Conservation (phyloP, 1,140 invertebrate genomes). For the Microplitis demolitor region DNA sequence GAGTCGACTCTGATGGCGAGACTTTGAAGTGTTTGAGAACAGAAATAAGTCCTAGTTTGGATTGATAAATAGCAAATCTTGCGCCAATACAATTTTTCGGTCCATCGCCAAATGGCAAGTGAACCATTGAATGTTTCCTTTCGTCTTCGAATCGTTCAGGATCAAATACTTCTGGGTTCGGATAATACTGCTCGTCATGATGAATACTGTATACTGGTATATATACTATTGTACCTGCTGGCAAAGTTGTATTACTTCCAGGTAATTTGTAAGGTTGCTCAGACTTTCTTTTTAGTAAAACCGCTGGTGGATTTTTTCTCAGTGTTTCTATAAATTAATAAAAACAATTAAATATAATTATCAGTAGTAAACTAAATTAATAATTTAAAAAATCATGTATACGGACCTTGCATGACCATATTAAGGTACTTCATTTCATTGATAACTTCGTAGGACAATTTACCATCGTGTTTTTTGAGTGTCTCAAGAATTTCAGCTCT, state of each 20-base stretch:
- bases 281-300: slow-evolving; percentile 49
- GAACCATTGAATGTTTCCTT: slow-evolving; percentile 55
- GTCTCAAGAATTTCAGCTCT: slow-evolving; percentile 57
- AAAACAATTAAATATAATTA: background rate
- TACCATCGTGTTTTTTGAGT: slow-evolving; percentile 34
- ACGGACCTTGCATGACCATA: slow-evolving; percentile 5
- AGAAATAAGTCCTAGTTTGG: slow-evolving; percentile 15
- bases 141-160: slow-evolving; percentile 54
- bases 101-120: slow-evolving; percentile 67
- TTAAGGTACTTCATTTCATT: slow-evolving; percentile 49
- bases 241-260: slow-evolving; percentile 46
- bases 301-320: slow-evolving; percentile 60
- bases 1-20: background rate
- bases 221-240: slow-evolving; percentile 48
- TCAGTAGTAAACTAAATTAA: too few species aligned
- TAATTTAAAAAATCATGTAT: background rate
- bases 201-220: slow-evolving; percentile 65
- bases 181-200: slow-evolving; percentile 56
- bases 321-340: slow-evolving; percentile 54
- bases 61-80: slow-evolving; percentile 19
- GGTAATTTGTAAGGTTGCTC: slow-evolving; percentile 47
- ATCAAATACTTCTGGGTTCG: slow-evolving; percentile 51
- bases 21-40: slow-evolving; percentile 20
- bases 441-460: slow-evolving; percentile 37
- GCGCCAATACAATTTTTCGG: slow-evolving; percentile 50